Percentiles rank a stretch among this genome's conserved stretches.
These are phyloP conservation scores for Phallusia fumigata DNA, from an alignment of 23 tunicate species.

Conservation along the genomic window DNA sequence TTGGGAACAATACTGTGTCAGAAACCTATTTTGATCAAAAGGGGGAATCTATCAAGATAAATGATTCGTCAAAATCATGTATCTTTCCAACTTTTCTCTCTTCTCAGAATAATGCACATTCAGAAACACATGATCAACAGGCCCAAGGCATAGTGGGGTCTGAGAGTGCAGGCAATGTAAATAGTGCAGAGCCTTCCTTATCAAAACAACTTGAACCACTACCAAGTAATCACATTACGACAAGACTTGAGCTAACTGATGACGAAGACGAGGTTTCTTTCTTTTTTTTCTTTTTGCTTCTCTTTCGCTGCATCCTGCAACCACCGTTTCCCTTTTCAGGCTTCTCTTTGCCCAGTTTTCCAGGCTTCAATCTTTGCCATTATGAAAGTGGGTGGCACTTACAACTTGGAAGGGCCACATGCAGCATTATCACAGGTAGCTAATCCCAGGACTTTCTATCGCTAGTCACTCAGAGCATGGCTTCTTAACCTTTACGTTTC, in stretches of 20 bases:
- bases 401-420: conserved; percentile 42
- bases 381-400: conserved; percentile 30
- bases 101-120: background rate
- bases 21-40: too few relatives aligned
- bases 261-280: background rate
- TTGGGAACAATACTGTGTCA: too few relatives aligned
- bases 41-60: too few relatives aligned
- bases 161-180: too few relatives aligned
- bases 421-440: conserved; percentile 43
- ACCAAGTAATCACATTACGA: background rate
- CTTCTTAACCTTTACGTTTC: background rate
- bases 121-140: background rate
- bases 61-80: too few relatives aligned
- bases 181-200: too few relatives aligned
- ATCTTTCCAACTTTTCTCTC: background rate
- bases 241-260: background rate
- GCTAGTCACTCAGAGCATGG: background rate
- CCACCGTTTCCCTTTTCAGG: conserved; percentile 11
- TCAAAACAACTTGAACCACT: background rate
- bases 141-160: background rate
- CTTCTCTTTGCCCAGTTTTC: background rate
- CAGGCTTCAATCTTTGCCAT: conserved; percentile 42
- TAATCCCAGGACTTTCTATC: background rate
- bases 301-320: background rate
- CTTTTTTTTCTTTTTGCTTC: background rate